Base-by-base conservation (phyloP, 2,113 vertebrate genomes). In the Damaliscus lunatus region DNA sequence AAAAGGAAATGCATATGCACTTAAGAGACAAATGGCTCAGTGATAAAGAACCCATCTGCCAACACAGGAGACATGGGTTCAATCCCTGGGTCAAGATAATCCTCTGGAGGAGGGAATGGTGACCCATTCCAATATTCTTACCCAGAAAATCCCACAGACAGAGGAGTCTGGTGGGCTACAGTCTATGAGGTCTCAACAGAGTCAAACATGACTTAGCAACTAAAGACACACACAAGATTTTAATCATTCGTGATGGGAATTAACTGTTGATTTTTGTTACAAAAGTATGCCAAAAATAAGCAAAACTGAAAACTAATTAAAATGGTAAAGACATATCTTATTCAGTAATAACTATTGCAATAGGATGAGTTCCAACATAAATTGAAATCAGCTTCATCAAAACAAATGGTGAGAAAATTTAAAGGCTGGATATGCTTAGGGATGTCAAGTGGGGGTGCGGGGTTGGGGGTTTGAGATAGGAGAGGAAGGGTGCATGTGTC, bases 391-490 rank as follows among this genome's bases (percentile, higher is more conserved):
- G 15, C 23, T 71, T 89, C 53, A 83, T 29, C 33, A 36, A 64
- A 46, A 85, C 36, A 55, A 46, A 50, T 55, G 21, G 48, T 60
- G 27, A 43, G 50, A 71, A 74, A 14, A 3, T 62, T 80, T 12
- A 78, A 62, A 82, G 16, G 2, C 31, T 48, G 2, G 10, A 9
- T 81, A 17, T 62, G 7, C 19, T 55, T 74, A 9, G 6, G 29
- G 86, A 90, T 55, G 29, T 1, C 17, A 82, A n/a, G 59, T 0
- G 16, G 4, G 2, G 0, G 0, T 19, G 1, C 0, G 6, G 13
- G 12, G 27, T 11, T 27, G 40, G 19, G 2, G 4, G 29, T 92
- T 71, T 71, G 67, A 71, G n/a, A 71, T 12, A 64, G 33, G 33
- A 17, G 67, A 23, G 67, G n/a, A 71, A 71, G 67, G n/a, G 5